phyloP scores from a whole-genome alignment of 2,888 invertebrate genomes.

The Harpalus rubripes region DNA sequence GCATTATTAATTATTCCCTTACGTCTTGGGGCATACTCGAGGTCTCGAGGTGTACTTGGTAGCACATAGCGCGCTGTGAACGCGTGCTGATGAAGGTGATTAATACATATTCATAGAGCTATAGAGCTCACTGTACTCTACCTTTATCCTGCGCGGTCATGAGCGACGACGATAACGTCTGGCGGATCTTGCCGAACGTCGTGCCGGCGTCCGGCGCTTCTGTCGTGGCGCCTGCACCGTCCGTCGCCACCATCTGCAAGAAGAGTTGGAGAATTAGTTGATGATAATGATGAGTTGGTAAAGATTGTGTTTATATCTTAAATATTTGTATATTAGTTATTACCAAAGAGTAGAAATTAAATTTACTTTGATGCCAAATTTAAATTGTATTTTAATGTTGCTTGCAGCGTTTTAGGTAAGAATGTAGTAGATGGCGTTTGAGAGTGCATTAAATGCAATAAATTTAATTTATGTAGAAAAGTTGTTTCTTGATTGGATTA shows the following conservation, averaged over 20 bases:
- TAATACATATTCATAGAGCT: conserved; percentile 69
- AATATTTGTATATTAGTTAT: too few relatives aligned
- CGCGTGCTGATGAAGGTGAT: conserved; percentile 23
- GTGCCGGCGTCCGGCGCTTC: conserved; percentile 84
- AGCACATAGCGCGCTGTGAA: not conserved
- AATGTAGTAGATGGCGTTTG: too few relatives aligned
- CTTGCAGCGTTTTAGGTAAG: too few relatives aligned
- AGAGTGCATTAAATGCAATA: too few relatives aligned
- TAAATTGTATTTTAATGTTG: too few relatives aligned
- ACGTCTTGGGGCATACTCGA: not conserved
- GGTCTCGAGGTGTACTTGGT: not conserved
- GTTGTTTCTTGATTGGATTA: too few relatives aligned
- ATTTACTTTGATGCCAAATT: too few relatives aligned
- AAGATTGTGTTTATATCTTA: too few relatives aligned
- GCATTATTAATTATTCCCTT: not conserved
- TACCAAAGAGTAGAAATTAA: too few relatives aligned
- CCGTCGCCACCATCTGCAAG: conserved; percentile 90
- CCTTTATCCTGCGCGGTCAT: conserved; percentile 92
- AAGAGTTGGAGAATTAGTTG: not conserved
- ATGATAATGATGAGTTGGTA: not conserved
- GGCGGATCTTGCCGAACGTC: conserved; percentile 90
- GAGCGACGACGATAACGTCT: conserved; percentile 89
- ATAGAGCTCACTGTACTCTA: conserved; percentile 71
- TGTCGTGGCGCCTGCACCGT: conserved; percentile 82
- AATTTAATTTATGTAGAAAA: too few relatives aligned